A percentile compares a stretch with the other conserved stretches of the same genome.
Conservation (phyloP, 2,888 invertebrate genomes). For the Thereva nobilitata region DNA sequence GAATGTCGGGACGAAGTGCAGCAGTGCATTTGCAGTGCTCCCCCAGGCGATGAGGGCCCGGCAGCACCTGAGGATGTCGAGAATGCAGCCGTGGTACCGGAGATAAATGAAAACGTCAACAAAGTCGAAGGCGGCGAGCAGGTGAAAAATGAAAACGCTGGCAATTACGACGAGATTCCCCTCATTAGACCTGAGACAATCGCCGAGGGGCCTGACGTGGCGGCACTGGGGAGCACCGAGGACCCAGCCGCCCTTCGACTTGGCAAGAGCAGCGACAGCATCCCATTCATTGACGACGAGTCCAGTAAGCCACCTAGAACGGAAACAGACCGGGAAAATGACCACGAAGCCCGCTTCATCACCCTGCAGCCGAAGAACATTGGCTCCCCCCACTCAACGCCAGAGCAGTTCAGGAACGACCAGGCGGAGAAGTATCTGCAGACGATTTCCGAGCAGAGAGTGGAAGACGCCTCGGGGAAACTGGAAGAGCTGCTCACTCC, state of each 20-base stretch:
- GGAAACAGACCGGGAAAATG: constrained; percentile 30
- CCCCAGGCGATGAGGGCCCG: background rate
- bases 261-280: constrained; percentile 38
- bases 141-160: constrained; percentile 24
- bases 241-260: constrained; percentile 17
- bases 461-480: constrained; percentile 11
- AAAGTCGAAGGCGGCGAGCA: constrained; percentile 12
- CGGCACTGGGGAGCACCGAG: constrained; percentile 11
- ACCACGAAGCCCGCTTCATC: constrained; percentile 40
- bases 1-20: background rate
- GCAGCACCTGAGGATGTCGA: background rate
- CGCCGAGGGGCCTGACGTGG: constrained; percentile 1
- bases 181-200: constrained; percentile 2
- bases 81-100: background rate
- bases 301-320: constrained; percentile 28
- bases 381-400: constrained; percentile 29
- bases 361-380: constrained; percentile 43
- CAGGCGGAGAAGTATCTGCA: constrained; percentile 26
- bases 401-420: constrained; percentile 24
- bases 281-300: constrained; percentile 45
- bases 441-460: constrained; percentile 6
- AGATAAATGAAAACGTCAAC: constrained; percentile 36
- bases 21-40: constrained; percentile 4
- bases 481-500: constrained; percentile 11
- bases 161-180: constrained; percentile 37